Evolutionary conservation across 2,888 invertebrate species (phyloP).

Genomic region (Chrysomela aeneicollis): DNA sequence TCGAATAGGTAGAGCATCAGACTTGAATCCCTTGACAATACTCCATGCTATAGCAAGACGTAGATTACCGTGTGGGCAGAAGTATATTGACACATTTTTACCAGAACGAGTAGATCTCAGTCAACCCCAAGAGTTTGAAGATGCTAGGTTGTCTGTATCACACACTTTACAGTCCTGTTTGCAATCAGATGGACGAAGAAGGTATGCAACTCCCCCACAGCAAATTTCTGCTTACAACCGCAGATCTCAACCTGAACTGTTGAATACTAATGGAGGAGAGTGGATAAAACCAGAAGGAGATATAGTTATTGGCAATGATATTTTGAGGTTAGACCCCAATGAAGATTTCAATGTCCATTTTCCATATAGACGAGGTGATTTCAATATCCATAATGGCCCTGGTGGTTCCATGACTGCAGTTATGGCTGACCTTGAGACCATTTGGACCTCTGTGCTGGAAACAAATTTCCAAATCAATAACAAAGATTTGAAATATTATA

Average conservation of each 20-base stretch:
- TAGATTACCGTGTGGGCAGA: slow-evolving; percentile 62
- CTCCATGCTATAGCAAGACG: slow-evolving; percentile 86
- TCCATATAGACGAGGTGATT: slow-evolving; percentile 86
- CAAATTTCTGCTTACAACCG: slow-evolving; percentile 90
- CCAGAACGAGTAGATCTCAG: slow-evolving; percentile 72
- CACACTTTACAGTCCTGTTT: slow-evolving; percentile 87
- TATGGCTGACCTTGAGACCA: slow-evolving; percentile 83
- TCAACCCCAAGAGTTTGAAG: slow-evolving; percentile 80
- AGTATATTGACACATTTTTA: slow-evolving; percentile 62
- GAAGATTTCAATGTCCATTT: slow-evolving; percentile 87
- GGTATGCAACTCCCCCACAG: slow-evolving; percentile 88
- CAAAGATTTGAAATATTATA: slow-evolving; percentile 76
- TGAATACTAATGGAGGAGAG: slow-evolving; percentile 66
- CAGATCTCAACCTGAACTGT: slow-evolving; percentile 75
- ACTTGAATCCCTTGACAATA: slow-evolving; percentile 83
- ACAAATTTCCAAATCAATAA: slow-evolving; percentile 78
- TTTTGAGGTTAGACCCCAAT: slow-evolving; percentile 72
- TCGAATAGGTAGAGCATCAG: slow-evolving; percentile 89
- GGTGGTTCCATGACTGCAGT: slow-evolving; percentile 89
- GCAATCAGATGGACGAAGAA: slow-evolving; percentile 81
- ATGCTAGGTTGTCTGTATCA: slow-evolving; percentile 82
- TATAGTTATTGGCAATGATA: slow-evolving; percentile 79
- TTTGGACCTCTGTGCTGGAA: slow-evolving; percentile 86
- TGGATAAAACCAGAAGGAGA: slow-evolving; percentile 73
- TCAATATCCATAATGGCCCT: slow-evolving; percentile 83